Evolutionary conservation across 1,140 invertebrate species (phyloP).

Genomic region (Drosophila guanche): DNA sequence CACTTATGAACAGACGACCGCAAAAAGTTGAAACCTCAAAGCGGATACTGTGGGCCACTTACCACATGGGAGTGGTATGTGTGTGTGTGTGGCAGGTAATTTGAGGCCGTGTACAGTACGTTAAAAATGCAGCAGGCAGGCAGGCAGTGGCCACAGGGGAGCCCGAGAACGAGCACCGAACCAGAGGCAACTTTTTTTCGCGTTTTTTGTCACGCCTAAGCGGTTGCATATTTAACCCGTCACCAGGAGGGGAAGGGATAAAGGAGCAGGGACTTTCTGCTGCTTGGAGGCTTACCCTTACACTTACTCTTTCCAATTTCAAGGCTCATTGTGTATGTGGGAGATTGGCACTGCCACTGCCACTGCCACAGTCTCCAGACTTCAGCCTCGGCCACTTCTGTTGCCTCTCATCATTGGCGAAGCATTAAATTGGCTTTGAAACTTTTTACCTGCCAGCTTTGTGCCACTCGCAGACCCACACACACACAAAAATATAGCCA

Average conservation of each 20-base stretch:
- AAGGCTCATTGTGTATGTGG: constrained; percentile 70
- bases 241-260: constrained; percentile 3
- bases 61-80: no score
- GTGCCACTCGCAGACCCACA: constrained; percentile 33
- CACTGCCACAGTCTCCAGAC: neutral
- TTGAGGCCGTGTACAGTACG: constrained; percentile 33
- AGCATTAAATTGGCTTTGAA: constrained; percentile 80
- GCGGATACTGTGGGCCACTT: constrained; percentile 53
- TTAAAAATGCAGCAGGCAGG: constrained; percentile 39
- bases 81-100: constrained; percentile 37
- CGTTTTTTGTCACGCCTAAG: constrained; percentile 55
- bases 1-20: constrained; percentile 68
- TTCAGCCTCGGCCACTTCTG: no score
- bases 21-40: constrained; percentile 57
- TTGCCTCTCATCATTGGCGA: constrained; percentile 51
- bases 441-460: constrained; percentile 68
- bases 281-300: neutral
- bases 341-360: neutral
- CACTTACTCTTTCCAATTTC: constrained; percentile 53
- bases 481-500: constrained; percentile 27
- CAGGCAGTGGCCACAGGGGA: constrained; percentile 46
- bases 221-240: constrained; percentile 45
- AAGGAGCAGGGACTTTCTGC: constrained; percentile 7
- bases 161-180: constrained; percentile 46
- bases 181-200: constrained; percentile 14